Evolutionary conservation across 2,888 invertebrate species (phyloP).

Genomic region (Didymodactylos carnosus): DNA sequence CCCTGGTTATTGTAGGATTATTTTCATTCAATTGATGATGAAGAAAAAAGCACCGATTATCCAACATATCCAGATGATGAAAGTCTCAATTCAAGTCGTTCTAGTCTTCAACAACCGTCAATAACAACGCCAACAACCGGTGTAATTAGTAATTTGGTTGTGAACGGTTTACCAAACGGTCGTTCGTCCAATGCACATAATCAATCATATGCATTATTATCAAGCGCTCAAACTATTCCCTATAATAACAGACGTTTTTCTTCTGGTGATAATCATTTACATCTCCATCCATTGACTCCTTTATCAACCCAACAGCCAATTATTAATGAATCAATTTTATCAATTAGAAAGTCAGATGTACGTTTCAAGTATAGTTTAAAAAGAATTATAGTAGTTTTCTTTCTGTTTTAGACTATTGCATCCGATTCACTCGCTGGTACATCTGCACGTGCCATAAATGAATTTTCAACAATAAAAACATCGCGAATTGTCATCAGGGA

Average conservation of each 20-base stretch:
- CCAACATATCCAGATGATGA: not conserved
- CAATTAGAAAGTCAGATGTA: not conserved
- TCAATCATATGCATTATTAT: no score
- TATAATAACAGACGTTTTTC: not conserved
- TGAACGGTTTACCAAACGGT: no score
- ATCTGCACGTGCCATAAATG: not conserved
- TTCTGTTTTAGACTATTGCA: not conserved
- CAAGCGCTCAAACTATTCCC: no score
- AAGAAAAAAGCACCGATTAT: not conserved
- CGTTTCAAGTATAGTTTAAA: not conserved
- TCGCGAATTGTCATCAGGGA: not conserved
- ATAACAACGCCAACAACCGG: not conserved
- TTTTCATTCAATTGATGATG: no score
- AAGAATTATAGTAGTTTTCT: no score
- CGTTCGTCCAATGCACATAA: no score
- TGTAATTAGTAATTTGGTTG: not conserved
- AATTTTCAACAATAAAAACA: constrained; percentile 1
- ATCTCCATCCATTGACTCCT: not conserved
- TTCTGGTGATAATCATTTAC: not conserved
- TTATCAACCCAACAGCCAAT: not conserved
- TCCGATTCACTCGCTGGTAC: no score
- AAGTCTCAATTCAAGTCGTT: not conserved
- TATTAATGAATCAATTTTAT: not conserved
- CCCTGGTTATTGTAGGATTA: no score
- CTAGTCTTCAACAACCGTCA: not conserved